A percentile compares a stretch with the other conserved stretches of the same genome.
Conservation (phyloP, 2,888 invertebrate species). For the Pseudanteris insignis region DNA sequence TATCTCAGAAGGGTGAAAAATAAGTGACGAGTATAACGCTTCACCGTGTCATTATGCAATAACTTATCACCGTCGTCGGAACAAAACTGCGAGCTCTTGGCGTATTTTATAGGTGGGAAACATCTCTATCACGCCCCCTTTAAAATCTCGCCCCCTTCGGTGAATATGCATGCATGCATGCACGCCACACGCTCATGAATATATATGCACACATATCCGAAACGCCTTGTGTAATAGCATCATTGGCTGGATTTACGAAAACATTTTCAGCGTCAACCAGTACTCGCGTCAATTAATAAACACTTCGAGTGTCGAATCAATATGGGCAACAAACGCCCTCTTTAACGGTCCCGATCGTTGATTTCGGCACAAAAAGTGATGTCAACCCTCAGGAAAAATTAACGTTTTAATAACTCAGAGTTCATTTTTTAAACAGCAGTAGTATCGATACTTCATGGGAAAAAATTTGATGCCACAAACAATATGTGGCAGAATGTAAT, state of each 20-base stretch:
- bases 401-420: no score
- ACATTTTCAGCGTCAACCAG: constrained; percentile 3
- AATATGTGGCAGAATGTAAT: no score
- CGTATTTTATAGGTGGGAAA: constrained; percentile 59
- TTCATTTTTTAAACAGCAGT: no score
- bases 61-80: constrained; percentile 44
- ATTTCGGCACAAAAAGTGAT: no score
- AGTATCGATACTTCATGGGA: no score
- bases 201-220: constrained; percentile 44
- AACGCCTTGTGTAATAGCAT: constrained; percentile 30
- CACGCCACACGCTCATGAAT: constrained; percentile 53
- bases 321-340: no score
- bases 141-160: constrained; percentile 31
- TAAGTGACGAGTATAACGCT: constrained; percentile 56
- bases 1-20: constrained; percentile 55
- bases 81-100: constrained; percentile 57
- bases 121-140: constrained; percentile 60
- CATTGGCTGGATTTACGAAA: constrained; percentile 18
- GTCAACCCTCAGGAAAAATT: no score
- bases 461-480: no score
- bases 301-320: no score
- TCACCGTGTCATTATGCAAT: constrained; percentile 51
- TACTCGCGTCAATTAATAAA: neutral
- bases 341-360: no score
- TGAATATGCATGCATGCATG: constrained; percentile 61